Conservation (phyloP, 2,113 vertebrate genomes). For the Scomber japonicus region DNA sequence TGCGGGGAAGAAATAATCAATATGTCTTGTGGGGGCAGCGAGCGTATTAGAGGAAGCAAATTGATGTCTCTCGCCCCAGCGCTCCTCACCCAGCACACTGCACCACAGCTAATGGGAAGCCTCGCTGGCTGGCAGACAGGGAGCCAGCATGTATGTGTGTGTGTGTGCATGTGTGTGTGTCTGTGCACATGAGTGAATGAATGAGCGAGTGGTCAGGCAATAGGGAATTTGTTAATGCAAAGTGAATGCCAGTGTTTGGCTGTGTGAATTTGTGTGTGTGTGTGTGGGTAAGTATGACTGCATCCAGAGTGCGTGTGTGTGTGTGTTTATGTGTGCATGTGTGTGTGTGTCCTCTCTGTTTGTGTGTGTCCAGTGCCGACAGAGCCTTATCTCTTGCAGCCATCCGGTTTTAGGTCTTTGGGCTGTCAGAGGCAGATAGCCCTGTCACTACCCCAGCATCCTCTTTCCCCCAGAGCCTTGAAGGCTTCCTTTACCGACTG, state of each 20-base stretch:
- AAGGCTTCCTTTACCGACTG: slow-evolving; percentile 76
- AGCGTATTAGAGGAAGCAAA: slow-evolving; percentile 86
- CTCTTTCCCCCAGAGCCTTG: slow-evolving; percentile 70
- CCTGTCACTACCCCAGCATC: slow-evolving; percentile 76
- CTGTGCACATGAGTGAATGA: slow-evolving; percentile 67
- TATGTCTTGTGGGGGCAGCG: slow-evolving; percentile 86
- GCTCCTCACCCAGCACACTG: slow-evolving; percentile 81
- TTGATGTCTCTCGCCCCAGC: slow-evolving; percentile 86
- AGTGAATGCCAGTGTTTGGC: slow-evolving; percentile 73
- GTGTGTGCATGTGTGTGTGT: slow-evolving; percentile 27
- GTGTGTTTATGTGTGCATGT: slow-evolving; percentile 34
- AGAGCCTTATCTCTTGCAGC: slow-evolving; percentile 77
- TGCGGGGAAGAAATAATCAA: slow-evolving; percentile 86
- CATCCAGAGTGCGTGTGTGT: slow-evolving; percentile 6
- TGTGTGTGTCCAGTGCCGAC: slow-evolving; percentile 70
- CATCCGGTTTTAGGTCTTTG: slow-evolving; percentile 81
- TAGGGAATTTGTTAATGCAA: slow-evolving; percentile 79
- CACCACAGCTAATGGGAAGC: slow-evolving; percentile 83
- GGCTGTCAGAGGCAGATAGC: slow-evolving; percentile 83
- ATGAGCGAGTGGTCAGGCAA: slow-evolving; percentile 73
- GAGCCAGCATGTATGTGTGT: slow-evolving; percentile 49
- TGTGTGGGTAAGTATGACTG: slow-evolving; percentile 6
- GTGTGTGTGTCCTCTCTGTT: slow-evolving; percentile 39
- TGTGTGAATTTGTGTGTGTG: slow-evolving; percentile 37
- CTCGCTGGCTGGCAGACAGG: slow-evolving; percentile 77